phyloP scores from a whole-genome alignment of 2,113 vertebrate species.

The Echinops telfairi region DNA sequence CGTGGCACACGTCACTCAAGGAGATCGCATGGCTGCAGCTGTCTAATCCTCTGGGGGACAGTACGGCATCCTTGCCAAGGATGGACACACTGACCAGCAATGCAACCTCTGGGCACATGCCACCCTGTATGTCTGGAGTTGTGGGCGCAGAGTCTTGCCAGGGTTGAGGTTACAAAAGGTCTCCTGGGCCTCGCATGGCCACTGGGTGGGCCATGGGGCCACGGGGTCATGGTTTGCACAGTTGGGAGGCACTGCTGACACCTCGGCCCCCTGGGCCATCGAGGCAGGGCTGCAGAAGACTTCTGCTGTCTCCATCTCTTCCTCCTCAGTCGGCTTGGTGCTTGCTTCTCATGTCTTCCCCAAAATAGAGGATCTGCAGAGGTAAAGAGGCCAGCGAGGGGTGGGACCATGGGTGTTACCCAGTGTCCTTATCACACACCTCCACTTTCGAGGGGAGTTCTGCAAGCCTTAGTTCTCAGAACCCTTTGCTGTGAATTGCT shows the following conservation, averaged over 20 bases:
- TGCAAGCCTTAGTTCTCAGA: not conserved
- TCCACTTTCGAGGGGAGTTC: too few species aligned
- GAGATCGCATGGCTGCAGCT: not conserved
- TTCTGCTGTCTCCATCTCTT: conserved; percentile 84
- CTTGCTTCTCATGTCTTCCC: conserved; percentile 93
- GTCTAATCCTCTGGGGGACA: not conserved
- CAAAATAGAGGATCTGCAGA: conserved; percentile 92
- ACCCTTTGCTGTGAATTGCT: accelerated
- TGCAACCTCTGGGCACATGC: not conserved
- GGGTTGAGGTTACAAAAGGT: conserved; percentile 74
- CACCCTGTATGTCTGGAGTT: conserved; percentile 31
- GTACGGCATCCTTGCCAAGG: not conserved
- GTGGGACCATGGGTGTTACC: not conserved
- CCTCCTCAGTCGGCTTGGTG: conserved; percentile 78
- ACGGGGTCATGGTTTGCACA: conserved; percentile 79
- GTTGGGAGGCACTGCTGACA: conserved; percentile 78
- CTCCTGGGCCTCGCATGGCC: conserved; percentile 63
- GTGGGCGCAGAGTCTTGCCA: conserved; percentile 69
- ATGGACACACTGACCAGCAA: conserved; percentile 9
- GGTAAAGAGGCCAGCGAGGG: conserved; percentile 47
- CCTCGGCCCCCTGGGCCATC: conserved; percentile 91
- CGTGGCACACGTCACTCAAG: not conserved
- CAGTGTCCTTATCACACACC: not conserved
- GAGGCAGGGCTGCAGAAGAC: conserved; percentile 91
- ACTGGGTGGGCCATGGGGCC: conserved; percentile 88